Base-by-base conservation (phyloP, 2,888 invertebrate genomes). In the Villa cingulata region DNA sequence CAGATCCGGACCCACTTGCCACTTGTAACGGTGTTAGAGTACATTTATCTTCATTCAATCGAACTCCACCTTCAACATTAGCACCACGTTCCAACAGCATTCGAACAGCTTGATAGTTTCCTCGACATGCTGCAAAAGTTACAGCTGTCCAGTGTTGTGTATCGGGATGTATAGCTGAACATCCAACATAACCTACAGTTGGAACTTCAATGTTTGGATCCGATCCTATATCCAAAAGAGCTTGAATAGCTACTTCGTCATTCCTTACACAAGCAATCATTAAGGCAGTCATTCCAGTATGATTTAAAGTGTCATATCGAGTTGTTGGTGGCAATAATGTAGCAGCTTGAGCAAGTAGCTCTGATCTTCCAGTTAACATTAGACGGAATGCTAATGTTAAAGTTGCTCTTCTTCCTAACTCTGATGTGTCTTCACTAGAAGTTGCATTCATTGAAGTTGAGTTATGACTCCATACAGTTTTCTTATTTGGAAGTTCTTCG, bases 1-100 rank as follows among this genome's bases (percentile, higher is more conserved):
- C 66, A 56, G 83, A 83, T 1, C 87, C 87, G 1, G 83, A 79
- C 0, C 87, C 88, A 49, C 87, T 83, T 2, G 90, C 88, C 53
- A 83, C 83, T 72, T 92, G 92, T 29, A 92, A 64, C 0, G 92
- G 92, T 1, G 91, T 91, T 41, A 91, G 74, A 0, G 90, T 89
- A 60, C 83, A 83, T 56, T 85, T 85, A 56, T 90, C 88, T 59
- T 89, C 89, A 20, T 84, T 84, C 6, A 83, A 63, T 4, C 83
- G 77, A 0, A 86, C 86, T 0, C 89, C 89, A 1, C 90, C 91
- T 66, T 92, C 91, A 0, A 87, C 86, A 43, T 81, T 74, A 0
- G 88, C 90, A 2, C 89, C 87, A 18, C 83, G 76, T 51, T 87
- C 86, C 48, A 92, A 68, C 20, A 89, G 70, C 46, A 86, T 73